Conservation (phyloP, 2,113 vertebrate genomes). For the Oncorhynchus keta region DNA sequence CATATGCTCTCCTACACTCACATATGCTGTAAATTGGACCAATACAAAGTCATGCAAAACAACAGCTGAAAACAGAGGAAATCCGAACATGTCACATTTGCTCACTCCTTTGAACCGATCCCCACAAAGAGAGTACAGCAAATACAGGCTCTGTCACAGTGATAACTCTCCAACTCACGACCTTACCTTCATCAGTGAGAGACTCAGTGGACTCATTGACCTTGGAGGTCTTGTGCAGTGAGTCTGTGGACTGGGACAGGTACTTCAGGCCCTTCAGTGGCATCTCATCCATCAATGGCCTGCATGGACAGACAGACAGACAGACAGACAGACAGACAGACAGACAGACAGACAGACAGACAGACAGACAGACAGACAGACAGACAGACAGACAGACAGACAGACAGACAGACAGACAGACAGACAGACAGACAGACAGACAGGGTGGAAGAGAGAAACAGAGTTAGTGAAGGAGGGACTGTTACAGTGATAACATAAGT, state of each 20-base stretch:
- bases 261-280: conserved; percentile 80
- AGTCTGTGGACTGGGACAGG: conserved; percentile 90
- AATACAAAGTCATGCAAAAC: not conserved
- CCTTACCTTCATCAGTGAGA: conserved; percentile 88
- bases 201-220: conserved; percentile 90
- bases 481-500: too few relatives aligned
- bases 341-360: not conserved
- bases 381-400: too few relatives aligned
- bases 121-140: too few relatives aligned
- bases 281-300: conserved; percentile 81
- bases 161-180: not conserved
- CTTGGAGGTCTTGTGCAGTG: conserved; percentile 85
- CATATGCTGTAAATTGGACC: not conserved
- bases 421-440: not conserved
- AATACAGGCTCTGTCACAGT: not conserved
- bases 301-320: conserved; percentile 43
- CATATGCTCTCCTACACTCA: not conserved
- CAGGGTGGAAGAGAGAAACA: not conserved
- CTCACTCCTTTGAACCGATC: too few relatives aligned
- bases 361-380: not conserved
- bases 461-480: not conserved
- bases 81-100: not conserved
- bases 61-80: not conserved
- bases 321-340: too few relatives aligned
- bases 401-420: not conserved